Evolutionary conservation across 37 sponge, comb jelly and placozoan genomes (phyloP).

Genomic region (Chondrilla cf. caribensis): DNA sequence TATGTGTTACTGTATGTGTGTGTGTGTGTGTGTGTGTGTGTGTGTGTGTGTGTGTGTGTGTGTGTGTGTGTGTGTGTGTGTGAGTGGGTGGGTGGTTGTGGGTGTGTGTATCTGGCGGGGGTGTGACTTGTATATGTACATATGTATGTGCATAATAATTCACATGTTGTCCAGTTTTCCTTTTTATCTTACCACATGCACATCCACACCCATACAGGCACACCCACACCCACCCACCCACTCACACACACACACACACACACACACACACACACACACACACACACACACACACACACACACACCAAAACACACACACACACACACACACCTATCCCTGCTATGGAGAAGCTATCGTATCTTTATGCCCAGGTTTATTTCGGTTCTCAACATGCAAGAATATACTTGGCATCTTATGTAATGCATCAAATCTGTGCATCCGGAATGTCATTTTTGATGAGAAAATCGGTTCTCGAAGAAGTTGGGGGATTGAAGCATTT

Average conservation of each 20-base stretch:
- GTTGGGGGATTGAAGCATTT: constrained; percentile 67
- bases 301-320: constrained; percentile 2
- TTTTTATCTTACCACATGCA: neutral
- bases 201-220: neutral
- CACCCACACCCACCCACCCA: constrained; percentile 1
- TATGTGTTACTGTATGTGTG: constrained; percentile 31
- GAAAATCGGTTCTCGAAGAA: constrained; percentile 51
- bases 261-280: constrained; percentile 35
- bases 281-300: constrained; percentile 16
- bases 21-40: neutral
- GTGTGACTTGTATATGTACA: no score
- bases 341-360: no score
- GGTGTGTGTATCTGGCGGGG: no score
- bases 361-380: constrained; percentile 92
- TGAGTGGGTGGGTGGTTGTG: no score
- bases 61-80: neutral
- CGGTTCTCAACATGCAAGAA: constrained; percentile 74
- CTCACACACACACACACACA: constrained; percentile 24
- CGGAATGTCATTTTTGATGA: constrained; percentile 79
- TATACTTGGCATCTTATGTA: constrained; percentile 57
- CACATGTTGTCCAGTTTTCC: no score
- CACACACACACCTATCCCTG: constrained; percentile 13
- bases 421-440: constrained; percentile 61
- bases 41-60: neutral
- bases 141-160: no score